Evolutionary conservation across 2,888 invertebrate genomes (phyloP), one percentile per base, ranked within the genome.

Genomic region (Rhabditoides inermis): DNA sequence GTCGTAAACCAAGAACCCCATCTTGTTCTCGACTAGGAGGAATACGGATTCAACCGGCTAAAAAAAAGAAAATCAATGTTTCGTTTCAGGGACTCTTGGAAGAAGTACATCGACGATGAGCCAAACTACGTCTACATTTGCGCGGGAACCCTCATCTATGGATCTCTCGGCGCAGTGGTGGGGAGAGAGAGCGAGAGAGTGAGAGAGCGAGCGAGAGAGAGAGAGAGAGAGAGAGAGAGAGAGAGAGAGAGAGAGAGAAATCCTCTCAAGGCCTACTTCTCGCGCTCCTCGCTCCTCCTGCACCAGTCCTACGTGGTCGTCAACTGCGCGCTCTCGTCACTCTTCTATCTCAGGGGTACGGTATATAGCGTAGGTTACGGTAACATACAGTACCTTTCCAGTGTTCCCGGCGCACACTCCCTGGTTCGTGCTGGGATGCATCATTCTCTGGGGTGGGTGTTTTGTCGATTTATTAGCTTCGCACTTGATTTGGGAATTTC

Each of bases 391-490:
- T n/a, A 40, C 7, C 7, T 40, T 40, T 40, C 40, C 40, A 49
- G 65, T 22, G 54, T 59, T 70, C 32, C 70, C 70, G 3, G 56
- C 53, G 6, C 42, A 61, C 35, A 70, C 70, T 12, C 55, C 66
- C 1, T 68, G 69, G 69, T 66, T 69, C 36, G 51, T 68, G 2
- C 53, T 68, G n/a, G 56, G 56, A 28, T 49, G 51, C 15, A 62
- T 68, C 5, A 58, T 63, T 15, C 49, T 60, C 18, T 69, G 68
- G 69, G 68, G 64, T 64, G n/a, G n/a, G n/a, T n/a, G n/a, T n/a
- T n/a, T n/a, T n/a, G n/a, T n/a, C n/a, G n/a, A n/a, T n/a, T n/a
- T n/a, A n/a, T n/a, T n/a, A n/a, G n/a, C n/a, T n/a, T n/a, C n/a
- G n/a, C n/a, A n/a, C n/a, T n/a, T n/a, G 39, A 49, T 51, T 18